These are phyloP conservation scores for Dione vanillae DNA, from an alignment of 2,888 invertebrate species.

Conservation along the genomic window DNA sequence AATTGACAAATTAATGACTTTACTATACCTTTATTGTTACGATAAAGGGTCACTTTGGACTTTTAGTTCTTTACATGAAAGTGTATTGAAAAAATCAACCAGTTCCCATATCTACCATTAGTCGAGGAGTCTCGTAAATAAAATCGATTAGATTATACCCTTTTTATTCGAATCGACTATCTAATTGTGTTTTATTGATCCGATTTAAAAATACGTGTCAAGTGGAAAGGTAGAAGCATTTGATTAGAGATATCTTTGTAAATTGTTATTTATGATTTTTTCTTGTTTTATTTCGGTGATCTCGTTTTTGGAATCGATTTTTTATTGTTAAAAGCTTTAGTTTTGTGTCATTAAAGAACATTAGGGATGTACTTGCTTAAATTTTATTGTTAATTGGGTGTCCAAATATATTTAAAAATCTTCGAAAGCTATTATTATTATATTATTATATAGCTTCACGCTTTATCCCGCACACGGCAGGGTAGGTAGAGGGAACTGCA, in stretches of 20 bases:
- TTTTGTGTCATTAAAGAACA: too few species aligned
- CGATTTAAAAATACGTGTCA: slow-evolving; percentile 49
- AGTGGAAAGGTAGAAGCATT: slow-evolving; percentile 46
- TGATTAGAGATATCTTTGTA: slow-evolving; percentile 35
- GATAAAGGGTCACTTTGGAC: slow-evolving; percentile 12
- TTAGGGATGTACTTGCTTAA: too few species aligned
- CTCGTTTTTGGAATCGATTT: not conserved
- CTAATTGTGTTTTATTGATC: slow-evolving; percentile 58
- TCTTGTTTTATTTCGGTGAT: not conserved
- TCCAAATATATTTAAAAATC: too few species aligned
- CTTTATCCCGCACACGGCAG: too few species aligned
- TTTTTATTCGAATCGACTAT: slow-evolving; percentile 48
- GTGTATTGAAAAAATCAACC: slow-evolving; percentile 8
- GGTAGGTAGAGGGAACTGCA: too few species aligned
- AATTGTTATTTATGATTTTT: slow-evolving; percentile 35
- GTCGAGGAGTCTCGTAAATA: slow-evolving; percentile 45
- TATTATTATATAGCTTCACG: too few species aligned
- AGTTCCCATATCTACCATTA: slow-evolving; percentile 39
- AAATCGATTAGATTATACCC: slow-evolving; percentile 49
- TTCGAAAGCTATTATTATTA: too few species aligned
- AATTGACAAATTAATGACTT: slow-evolving; percentile 32
- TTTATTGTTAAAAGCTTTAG: not conserved
- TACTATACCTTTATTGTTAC: slow-evolving; percentile 16
- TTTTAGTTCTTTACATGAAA: slow-evolving; percentile 8
- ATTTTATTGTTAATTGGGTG: too few species aligned